These are phyloP conservation scores for Siderastrea radians DNA, from an alignment of 92 coral and sea anemone species.

Conservation along the genomic window DNA sequence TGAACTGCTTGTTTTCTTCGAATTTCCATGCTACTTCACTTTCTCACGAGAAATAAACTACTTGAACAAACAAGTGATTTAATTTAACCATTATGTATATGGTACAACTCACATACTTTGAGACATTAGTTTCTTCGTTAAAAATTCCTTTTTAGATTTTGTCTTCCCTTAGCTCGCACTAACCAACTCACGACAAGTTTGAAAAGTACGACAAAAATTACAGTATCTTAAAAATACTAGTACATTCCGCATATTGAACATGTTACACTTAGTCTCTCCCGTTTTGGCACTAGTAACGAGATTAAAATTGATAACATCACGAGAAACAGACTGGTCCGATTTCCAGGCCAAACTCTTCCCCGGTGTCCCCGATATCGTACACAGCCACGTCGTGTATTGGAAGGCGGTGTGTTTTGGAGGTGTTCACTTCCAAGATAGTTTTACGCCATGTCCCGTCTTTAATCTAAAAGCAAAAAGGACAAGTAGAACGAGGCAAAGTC, in stretches of 20 bases:
- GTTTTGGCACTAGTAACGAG: background rate
- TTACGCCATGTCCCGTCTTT: constrained; percentile 58
- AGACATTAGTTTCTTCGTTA: too few species aligned
- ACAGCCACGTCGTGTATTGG: constrained; percentile 62
- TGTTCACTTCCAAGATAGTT: constrained; percentile 50
- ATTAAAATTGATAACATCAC: too few species aligned
- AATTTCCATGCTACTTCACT: too few species aligned
- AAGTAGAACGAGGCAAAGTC: background rate
- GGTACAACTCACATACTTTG: too few species aligned
- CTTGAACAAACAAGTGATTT: too few species aligned
- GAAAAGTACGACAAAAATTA: background rate
- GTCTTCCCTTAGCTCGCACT: background rate
- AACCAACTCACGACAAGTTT: background rate
- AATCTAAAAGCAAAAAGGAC: constrained; percentile 6
- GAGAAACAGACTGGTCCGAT: constrained; percentile 58
- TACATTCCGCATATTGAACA: too few species aligned
- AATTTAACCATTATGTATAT: too few species aligned
- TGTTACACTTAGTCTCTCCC: background rate
- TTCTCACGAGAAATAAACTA: too few species aligned
- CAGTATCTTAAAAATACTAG: background rate
- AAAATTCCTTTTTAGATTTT: too few species aligned
- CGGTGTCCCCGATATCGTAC: constrained; percentile 53
- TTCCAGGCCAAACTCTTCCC: constrained; percentile 62
- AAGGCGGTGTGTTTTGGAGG: constrained; percentile 54
- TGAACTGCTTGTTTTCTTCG: too few species aligned